These are phyloP conservation scores for Potamilus streckersoni DNA, from an alignment of 1,140 invertebrate species.

Conservation along the genomic window DNA sequence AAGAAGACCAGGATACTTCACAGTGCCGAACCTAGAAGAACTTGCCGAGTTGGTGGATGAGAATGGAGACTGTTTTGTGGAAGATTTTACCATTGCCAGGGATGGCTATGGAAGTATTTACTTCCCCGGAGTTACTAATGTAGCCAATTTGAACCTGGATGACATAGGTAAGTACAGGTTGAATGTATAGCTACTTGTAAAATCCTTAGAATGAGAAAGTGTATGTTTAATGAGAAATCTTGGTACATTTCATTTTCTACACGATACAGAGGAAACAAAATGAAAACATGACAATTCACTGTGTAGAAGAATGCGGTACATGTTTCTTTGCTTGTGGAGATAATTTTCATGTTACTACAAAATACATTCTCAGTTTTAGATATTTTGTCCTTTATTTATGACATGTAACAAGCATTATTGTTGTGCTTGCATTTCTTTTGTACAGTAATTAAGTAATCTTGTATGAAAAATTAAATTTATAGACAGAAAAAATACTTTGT, in stretches of 20 bases:
- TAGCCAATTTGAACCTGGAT: slow-evolving; percentile 90
- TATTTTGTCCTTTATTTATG: too few species aligned
- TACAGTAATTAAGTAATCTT: too few species aligned
- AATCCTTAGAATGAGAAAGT: neutral
- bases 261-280: neutral
- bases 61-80: slow-evolving; percentile 85
- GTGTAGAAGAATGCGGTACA: too few species aligned
- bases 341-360: too few species aligned
- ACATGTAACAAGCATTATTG: too few species aligned
- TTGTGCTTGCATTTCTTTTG: too few species aligned
- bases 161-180: slow-evolving; percentile 75
- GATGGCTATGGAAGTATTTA: slow-evolving; percentile 92
- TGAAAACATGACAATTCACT: neutral
- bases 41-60: slow-evolving; percentile 75
- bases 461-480: too few species aligned
- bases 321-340: too few species aligned
- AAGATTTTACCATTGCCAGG: slow-evolving; percentile 91
- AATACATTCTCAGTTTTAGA: too few species aligned
- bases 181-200: neutral
- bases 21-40: slow-evolving; percentile 83
- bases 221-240: neutral
- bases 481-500: too few species aligned
- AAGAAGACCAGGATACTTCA: slow-evolving; percentile 84
- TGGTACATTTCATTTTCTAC: neutral
- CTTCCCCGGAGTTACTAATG: slow-evolving; percentile 84